Evolutionary conservation across 1,140 invertebrate species (phyloP).

Genomic region (Thaumetopoea pityocampa): DNA sequence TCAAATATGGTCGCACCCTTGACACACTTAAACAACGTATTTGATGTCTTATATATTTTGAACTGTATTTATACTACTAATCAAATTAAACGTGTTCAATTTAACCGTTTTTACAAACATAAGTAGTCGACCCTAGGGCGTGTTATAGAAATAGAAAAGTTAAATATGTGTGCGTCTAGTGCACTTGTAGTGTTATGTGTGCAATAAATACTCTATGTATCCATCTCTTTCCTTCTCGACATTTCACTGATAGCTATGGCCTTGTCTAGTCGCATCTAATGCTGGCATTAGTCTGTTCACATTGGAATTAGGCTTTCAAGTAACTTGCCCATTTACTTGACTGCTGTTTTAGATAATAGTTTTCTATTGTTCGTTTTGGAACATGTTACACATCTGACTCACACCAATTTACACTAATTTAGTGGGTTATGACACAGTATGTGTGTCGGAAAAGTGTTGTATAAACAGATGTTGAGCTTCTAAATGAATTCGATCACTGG

Average conservation of each 20-base stretch:
- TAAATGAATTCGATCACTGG: slow-evolving; percentile 30
- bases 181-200: slow-evolving; percentile 66
- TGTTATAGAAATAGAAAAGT: slow-evolving; percentile 70
- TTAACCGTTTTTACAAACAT: slow-evolving; percentile 39
- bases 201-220: slow-evolving; percentile 70
- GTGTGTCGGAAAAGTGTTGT: slow-evolving; percentile 29
- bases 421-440: slow-evolving; percentile 21
- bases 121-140: slow-evolving; percentile 55
- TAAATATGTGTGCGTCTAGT: slow-evolving; percentile 56
- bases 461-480: slow-evolving; percentile 44
- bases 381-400: neutral
- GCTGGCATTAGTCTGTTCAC: slow-evolving; percentile 68
- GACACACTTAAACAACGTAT: slow-evolving; percentile 15
- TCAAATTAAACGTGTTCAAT: slow-evolving; percentile 12
- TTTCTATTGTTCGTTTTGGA: too few species aligned
- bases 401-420: slow-evolving; percentile 18
- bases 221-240: slow-evolving; percentile 71
- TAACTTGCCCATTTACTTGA: slow-evolving; percentile 28
- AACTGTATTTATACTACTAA: slow-evolving; percentile 15
- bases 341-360: too few species aligned
- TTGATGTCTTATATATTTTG: slow-evolving; percentile 19
- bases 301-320: slow-evolving; percentile 28
- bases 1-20: slow-evolving; percentile 10
- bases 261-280: slow-evolving; percentile 75
- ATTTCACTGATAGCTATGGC: slow-evolving; percentile 75